These are phyloP conservation scores for Dryas iulia DNA, from an alignment of 1,140 invertebrate species.

Conservation along the genomic window DNA sequence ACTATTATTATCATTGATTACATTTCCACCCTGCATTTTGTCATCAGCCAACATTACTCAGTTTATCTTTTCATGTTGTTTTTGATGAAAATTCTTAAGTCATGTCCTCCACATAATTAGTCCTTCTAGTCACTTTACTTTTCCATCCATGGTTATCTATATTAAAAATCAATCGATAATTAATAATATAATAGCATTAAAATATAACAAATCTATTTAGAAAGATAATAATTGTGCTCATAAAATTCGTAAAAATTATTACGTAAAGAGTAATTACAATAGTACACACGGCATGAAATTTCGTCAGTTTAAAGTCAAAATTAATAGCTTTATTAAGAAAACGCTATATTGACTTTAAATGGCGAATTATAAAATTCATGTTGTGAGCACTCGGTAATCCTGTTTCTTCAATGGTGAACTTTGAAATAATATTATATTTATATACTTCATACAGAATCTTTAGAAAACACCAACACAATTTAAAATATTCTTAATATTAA, in stretches of 20 bases:
- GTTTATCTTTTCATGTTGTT: slow-evolving; percentile 57
- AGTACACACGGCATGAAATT: slow-evolving; percentile 53
- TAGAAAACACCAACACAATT: background rate
- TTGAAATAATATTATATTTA: background rate
- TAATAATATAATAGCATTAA: slow-evolving; percentile 28
- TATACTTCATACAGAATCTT: background rate
- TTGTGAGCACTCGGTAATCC: slow-evolving; percentile 25
- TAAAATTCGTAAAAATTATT: background rate
- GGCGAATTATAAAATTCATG: slow-evolving; percentile 38
- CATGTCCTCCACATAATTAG: slow-evolving; percentile 49
- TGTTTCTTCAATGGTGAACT: background rate
- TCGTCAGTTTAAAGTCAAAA: background rate
- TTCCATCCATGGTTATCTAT: slow-evolving; percentile 73
- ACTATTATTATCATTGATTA: slow-evolving; percentile 75
- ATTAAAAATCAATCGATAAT: slow-evolving; percentile 49
- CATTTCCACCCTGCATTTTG: slow-evolving; percentile 72
- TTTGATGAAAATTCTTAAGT: slow-evolving; percentile 45
- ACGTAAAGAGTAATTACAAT: slow-evolving; percentile 26
- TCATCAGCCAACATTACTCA: slow-evolving; percentile 68
- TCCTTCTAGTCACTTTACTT: slow-evolving; percentile 62
- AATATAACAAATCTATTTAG: background rate
- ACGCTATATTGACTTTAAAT: slow-evolving; percentile 8
- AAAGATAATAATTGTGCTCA: background rate
- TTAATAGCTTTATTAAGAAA: background rate
- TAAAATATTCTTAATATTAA: background rate